A percentile compares a stretch with the other conserved stretches of the same genome.
These are phyloP conservation scores for Oreohelix idahoensis DNA, from an alignment of 1,140 invertebrate species.

Conservation along the genomic window DNA sequence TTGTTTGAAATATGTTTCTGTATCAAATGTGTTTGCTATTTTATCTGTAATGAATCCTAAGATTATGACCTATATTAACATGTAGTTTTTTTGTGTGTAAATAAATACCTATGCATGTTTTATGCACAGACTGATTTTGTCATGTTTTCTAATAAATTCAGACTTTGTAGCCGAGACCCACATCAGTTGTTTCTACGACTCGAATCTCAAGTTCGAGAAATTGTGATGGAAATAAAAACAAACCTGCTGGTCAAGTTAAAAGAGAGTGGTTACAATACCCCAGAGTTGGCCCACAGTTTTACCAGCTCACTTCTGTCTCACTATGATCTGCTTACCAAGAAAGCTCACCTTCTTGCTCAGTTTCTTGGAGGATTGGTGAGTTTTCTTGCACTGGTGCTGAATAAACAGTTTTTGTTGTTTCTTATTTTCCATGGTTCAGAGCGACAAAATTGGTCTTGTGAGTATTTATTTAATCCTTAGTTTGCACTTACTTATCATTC, in stretches of 20 bases:
- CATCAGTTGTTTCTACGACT: slow-evolving; percentile 79
- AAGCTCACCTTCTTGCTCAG: slow-evolving; percentile 76
- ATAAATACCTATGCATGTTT: too few relatives aligned
- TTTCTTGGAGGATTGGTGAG: slow-evolving; percentile 68
- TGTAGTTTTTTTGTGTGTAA: too few relatives aligned
- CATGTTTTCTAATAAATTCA: slow-evolving; percentile 56
- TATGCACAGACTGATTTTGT: too few relatives aligned
- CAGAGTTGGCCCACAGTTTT: slow-evolving; percentile 68
- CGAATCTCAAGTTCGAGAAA: slow-evolving; percentile 78
- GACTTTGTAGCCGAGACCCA: slow-evolving; percentile 78
- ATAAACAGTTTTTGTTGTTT: too few relatives aligned
- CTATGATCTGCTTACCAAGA: slow-evolving; percentile 78
- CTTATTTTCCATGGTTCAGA: too few relatives aligned
- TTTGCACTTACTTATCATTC: too few relatives aligned
- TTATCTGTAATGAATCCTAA: too few relatives aligned
- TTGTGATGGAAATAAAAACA: slow-evolving; percentile 79
- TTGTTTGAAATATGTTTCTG: too few relatives aligned
- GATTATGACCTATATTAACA: too few relatives aligned
- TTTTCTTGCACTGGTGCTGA: background rate
- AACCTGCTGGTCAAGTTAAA: slow-evolving; percentile 76
- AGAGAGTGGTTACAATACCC: slow-evolving; percentile 70
- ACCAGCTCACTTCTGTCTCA: slow-evolving; percentile 77
- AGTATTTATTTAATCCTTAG: too few relatives aligned
- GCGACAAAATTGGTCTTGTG: too few relatives aligned
- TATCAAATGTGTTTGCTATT: too few relatives aligned